A percentile compares a stretch with the other conserved stretches of the same genome.
Evolutionary conservation across 2,888 invertebrate species (phyloP).

Genomic region (Trisateles emortualis): DNA sequence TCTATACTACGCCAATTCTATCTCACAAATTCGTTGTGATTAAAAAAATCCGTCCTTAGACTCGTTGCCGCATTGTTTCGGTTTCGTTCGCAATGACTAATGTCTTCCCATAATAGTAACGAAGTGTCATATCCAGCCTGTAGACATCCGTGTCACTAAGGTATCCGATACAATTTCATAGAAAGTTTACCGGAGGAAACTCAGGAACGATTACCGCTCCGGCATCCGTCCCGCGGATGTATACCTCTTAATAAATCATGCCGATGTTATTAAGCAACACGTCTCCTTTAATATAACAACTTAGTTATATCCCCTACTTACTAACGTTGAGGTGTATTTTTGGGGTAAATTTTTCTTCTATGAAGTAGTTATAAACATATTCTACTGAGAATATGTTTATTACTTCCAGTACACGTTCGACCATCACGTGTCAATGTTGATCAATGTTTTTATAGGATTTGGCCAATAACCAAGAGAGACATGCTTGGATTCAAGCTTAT

Average conservation of each 20-base stretch:
- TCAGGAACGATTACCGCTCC: conserved; percentile 47
- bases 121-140: conserved; percentile 22
- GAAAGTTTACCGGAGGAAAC: conserved; percentile 49
- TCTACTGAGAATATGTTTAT: no score
- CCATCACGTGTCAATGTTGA: no score
- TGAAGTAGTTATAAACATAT: not conserved
- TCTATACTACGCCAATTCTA: no score
- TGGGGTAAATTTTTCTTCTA: not conserved
- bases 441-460: no score
- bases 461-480: no score
- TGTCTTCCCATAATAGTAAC: no score
- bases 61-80: no score
- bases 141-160: conserved; percentile 32
- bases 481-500: no score
- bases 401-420: no score
- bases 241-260: conserved; percentile 59
- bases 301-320: conserved; percentile 38
- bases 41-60: no score
- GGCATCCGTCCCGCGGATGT: conserved; percentile 47
- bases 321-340: conserved; percentile 26
- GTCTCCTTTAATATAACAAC: conserved; percentile 54
- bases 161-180: conserved; percentile 61
- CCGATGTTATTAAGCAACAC: conserved; percentile 56
- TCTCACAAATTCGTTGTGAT: no score
- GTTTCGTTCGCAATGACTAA: no score